phyloP scores from a whole-genome alignment of 2,888 invertebrate genomes.

The Altica lythri region DNA sequence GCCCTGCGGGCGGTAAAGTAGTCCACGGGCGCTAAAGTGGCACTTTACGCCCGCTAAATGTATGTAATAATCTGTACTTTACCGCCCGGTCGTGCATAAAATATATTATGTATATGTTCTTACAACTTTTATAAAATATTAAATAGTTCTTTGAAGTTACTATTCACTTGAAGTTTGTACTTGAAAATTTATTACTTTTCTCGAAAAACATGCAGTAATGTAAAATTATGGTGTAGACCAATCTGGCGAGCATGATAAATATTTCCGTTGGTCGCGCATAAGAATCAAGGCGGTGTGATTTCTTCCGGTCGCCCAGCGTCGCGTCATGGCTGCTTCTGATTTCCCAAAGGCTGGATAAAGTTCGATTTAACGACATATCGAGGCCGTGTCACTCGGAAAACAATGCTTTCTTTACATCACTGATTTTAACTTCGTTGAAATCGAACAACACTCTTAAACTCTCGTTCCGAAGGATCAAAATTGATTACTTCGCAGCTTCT shows the following conservation, averaged over 20 bases:
- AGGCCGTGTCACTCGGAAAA: slow-evolving; percentile 47
- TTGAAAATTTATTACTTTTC: too few relatives aligned
- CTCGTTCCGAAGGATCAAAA: slow-evolving; percentile 7
- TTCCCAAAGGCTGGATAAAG: slow-evolving; percentile 58
- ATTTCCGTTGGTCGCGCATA: slow-evolving; percentile 51
- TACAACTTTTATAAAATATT: too few relatives aligned
- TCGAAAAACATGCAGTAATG: neutral
- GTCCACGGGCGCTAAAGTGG: too few relatives aligned
- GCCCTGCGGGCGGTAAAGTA: too few relatives aligned
- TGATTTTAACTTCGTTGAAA: neutral
- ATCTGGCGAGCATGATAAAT: slow-evolving; percentile 46
- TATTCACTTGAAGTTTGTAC: too few relatives aligned
- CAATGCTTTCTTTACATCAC: slow-evolving; percentile 6
- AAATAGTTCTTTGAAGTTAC: too few relatives aligned
- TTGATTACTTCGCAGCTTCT: neutral
- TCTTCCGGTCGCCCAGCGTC: slow-evolving; percentile 26
- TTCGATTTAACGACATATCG: slow-evolving; percentile 58
- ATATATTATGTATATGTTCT: too few relatives aligned
- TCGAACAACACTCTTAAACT: slow-evolving; percentile 9
- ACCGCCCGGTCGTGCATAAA: too few relatives aligned
- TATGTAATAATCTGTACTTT: too few relatives aligned
- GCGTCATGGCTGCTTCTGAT: slow-evolving; percentile 46
- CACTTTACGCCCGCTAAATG: too few relatives aligned
- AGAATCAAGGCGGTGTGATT: slow-evolving; percentile 49
- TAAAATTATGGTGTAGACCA: neutral